These are phyloP conservation scores for Macrotrachela quadricornifera DNA, from an alignment of 1,140 invertebrate genomes.

Conservation along the genomic window DNA sequence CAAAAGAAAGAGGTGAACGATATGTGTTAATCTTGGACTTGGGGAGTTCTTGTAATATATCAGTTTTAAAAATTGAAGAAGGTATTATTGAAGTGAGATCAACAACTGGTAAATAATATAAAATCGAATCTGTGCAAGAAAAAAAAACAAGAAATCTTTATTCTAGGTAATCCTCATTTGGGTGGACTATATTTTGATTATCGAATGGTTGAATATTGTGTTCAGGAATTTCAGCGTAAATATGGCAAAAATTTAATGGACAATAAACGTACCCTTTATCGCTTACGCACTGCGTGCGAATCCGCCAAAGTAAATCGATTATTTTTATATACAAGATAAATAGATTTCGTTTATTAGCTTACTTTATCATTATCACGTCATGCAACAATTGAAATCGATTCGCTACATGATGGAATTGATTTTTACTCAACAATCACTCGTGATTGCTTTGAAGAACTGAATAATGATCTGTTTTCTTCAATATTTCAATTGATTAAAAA, in stretches of 20 bases:
- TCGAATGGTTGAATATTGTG: no score
- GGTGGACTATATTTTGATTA: no score
- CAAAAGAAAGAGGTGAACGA: constrained; percentile 25
- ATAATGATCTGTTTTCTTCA: constrained; percentile 60
- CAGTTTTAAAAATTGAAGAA: constrained; percentile 77
- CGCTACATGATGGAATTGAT: constrained; percentile 85
- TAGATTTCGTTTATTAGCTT: constrained; percentile 52
- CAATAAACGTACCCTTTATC: constrained; percentile 72
- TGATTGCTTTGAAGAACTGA: constrained; percentile 46
- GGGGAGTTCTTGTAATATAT: constrained; percentile 88
- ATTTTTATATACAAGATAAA: constrained; percentile 21
- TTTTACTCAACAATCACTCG: constrained; percentile 83
- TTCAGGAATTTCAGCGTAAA: constrained; percentile 86
- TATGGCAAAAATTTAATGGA: constrained; percentile 73
- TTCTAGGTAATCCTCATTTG: no score
- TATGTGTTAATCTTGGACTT: constrained; percentile 57
- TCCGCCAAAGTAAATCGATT: constrained; percentile 60
- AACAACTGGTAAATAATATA: constrained; percentile 86
- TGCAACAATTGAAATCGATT: constrained; percentile 41
- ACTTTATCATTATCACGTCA: constrained; percentile 75
- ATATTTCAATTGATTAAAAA: constrained; percentile 87
- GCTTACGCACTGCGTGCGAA: constrained; percentile 76
- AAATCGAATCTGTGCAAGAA: constrained; percentile 93
- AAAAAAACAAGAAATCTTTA: constrained; percentile 70
- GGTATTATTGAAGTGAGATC: constrained; percentile 82